Evolutionary conservation across 2,888 invertebrate species (phyloP).

Genomic region (Aleiodes leptofemur): DNA sequence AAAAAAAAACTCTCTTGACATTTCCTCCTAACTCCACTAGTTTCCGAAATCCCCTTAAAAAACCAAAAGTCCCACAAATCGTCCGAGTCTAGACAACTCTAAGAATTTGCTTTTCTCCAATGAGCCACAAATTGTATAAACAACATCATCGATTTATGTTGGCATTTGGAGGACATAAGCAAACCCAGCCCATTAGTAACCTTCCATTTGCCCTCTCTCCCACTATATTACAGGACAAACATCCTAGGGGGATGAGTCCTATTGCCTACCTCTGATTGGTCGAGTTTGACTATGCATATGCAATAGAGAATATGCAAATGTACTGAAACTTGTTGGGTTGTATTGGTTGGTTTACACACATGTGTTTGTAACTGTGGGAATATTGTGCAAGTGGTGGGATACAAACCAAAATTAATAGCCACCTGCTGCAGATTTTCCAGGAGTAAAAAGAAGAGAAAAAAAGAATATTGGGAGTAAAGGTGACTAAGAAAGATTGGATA

Average conservation of each 20-base stretch:
- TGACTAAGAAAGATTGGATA: not conserved
- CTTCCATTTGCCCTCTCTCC: not conserved
- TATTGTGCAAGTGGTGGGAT: conserved; percentile 36
- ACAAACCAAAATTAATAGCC: conserved; percentile 39
- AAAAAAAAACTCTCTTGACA: no score
- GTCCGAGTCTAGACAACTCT: no score
- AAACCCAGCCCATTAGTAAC: conserved; percentile 4
- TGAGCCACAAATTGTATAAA: not conserved
- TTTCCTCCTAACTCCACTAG: no score
- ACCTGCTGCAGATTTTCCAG: conserved; percentile 40
- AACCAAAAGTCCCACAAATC: no score
- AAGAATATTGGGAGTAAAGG: no score
- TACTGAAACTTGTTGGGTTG: conserved; percentile 11
- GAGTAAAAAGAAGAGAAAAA: no score
- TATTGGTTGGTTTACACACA: not conserved
- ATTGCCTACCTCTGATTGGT: conserved; percentile 53
- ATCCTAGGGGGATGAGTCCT: conserved; percentile 26
- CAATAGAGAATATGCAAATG: conserved; percentile 58
- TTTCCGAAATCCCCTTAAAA: no score
- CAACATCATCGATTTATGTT: conserved; percentile 5
- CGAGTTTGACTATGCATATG: conserved; percentile 57
- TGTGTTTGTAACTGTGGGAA: conserved; percentile 15
- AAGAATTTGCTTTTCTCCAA: no score
- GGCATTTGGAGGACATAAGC: not conserved
- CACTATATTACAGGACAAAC: conserved; percentile 10